Conservation (phyloP, 2,113 vertebrate genomes). For the Apus apus region DNA sequence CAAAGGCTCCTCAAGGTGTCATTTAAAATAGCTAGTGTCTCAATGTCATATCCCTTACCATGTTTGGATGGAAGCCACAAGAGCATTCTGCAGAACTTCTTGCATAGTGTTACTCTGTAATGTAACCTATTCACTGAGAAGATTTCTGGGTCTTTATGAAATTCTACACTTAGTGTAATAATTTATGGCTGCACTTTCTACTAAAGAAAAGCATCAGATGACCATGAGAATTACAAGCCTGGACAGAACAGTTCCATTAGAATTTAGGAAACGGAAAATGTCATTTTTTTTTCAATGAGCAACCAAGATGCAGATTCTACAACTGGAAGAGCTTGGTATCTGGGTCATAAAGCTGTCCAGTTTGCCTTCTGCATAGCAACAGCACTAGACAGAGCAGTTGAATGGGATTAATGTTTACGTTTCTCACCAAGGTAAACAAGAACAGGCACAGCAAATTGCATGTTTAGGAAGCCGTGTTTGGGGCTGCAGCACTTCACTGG, state of each 20-base stretch:
- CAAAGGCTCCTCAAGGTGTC: not conserved
- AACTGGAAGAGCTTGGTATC: not conserved
- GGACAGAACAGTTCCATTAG: not conserved
- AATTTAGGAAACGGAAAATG: not conserved
- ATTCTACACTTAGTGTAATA: not conserved
- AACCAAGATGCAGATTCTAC: not conserved
- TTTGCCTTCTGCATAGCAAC: not conserved
- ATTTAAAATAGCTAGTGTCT: not conserved
- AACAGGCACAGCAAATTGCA: not conserved
- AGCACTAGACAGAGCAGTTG: not conserved
- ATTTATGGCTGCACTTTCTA: not conserved
- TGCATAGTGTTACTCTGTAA: not conserved
- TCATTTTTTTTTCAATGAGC: not conserved
- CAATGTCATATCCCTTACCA: not conserved
- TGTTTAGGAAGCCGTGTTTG: not conserved
- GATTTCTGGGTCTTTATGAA: not conserved
- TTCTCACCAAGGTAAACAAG: not conserved
- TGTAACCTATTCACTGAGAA: not conserved
- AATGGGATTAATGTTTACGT: not conserved
- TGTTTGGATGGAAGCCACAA: not conserved
- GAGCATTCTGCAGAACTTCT: not conserved
- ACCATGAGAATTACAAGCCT: not conserved
- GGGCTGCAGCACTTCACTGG: not conserved
- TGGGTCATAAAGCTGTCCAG: not conserved
- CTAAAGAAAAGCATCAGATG: not conserved